These are phyloP conservation scores for Trachelus tabidus DNA, from an alignment of 2,888 invertebrate species.

Conservation along the genomic window DNA sequence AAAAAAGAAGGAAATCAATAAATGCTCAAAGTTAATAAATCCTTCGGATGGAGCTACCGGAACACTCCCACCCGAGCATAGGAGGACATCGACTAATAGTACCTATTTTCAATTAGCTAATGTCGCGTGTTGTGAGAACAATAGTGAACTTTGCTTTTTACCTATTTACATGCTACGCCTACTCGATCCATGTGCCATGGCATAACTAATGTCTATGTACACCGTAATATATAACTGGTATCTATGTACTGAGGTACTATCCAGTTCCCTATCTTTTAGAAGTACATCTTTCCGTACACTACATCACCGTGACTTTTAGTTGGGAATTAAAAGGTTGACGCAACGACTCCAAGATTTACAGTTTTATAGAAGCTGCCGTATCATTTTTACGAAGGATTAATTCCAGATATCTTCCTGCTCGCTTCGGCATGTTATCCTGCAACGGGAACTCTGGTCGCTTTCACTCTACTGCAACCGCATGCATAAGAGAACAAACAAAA, in stretches of 20 bases:
- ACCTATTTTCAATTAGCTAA: neutral
- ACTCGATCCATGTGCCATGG: neutral
- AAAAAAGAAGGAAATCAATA: slow-evolving; percentile 42
- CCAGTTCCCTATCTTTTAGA: neutral
- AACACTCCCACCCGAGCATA: neutral
- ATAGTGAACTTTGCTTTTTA: neutral
- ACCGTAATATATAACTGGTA: too few species aligned
- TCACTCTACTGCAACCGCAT: slow-evolving; percentile 10
- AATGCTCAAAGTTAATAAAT: slow-evolving; percentile 8
- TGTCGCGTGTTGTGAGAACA: neutral
- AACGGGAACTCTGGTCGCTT: neutral
- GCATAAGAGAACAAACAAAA: slow-evolving; percentile 13
- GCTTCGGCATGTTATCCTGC: too few species aligned
- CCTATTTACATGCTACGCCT: neutral
- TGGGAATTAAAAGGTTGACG: neutral
- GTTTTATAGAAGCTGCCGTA: neutral
- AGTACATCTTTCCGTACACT: neutral
- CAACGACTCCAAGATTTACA: neutral
- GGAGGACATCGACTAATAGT: neutral
- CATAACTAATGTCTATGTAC: neutral
- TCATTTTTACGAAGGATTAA: neutral
- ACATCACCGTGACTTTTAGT: neutral
- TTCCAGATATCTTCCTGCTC: neutral
- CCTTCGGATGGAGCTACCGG: neutral
- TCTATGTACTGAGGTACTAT: too few species aligned